Percentiles rank a stretch among this genome's conserved stretches.
Conservation (phyloP, 2,113 vertebrate genomes). For the Motacilla tschutschensis region DNA sequence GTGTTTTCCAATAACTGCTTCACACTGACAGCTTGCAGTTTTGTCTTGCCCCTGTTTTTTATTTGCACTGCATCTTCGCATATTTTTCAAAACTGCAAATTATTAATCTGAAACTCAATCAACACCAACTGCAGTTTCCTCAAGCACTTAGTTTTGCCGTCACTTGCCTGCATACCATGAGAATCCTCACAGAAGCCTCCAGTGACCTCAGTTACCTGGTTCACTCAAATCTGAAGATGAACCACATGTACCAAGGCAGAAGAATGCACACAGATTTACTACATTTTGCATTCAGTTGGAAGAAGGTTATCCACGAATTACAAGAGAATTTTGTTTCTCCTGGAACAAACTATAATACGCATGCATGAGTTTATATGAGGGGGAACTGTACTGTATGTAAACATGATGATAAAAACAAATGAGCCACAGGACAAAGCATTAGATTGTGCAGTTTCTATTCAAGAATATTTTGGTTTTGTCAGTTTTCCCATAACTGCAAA, state of each 20-base stretch:
- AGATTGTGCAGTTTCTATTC: background rate
- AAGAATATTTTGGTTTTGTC: background rate
- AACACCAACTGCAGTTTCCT: background rate
- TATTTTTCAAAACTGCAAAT: background rate
- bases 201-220: background rate
- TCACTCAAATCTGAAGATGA: background rate
- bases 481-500: background rate
- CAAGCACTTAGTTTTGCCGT: background rate
- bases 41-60: background rate
- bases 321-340: background rate
- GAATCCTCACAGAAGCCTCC: background rate
- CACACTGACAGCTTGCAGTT: background rate
- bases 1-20: background rate
- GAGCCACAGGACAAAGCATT: background rate
- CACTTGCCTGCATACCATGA: background rate
- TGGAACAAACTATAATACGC: background rate
- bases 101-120: background rate
- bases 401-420: background rate
- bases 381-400: background rate
- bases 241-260: background rate
- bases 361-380: rapidly evolving
- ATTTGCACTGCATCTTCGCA: background rate
- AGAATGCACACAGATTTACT: background rate
- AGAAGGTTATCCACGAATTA: background rate
- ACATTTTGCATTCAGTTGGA: background rate